These are phyloP conservation scores for Tetraodon nigroviridis DNA, from an alignment of 2,113 vertebrate genomes.

Conservation along the genomic window DNA sequence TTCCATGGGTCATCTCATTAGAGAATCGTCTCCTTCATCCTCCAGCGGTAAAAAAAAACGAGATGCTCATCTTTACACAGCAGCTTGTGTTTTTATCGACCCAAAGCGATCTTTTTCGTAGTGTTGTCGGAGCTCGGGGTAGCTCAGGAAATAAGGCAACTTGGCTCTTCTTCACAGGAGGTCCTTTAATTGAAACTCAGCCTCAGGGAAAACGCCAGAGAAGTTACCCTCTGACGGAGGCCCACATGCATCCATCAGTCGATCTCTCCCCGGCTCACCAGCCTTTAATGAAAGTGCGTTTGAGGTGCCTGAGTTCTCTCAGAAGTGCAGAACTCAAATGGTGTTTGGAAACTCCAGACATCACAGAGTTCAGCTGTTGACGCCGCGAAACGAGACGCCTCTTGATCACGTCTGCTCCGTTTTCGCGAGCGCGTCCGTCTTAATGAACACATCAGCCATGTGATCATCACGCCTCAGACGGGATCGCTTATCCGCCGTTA, in stretches of 20 bases:
- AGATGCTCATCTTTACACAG: background rate
- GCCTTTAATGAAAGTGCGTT: conserved; percentile 22
- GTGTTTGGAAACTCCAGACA: conserved; percentile 20
- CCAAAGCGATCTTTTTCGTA: background rate
- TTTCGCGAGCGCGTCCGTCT: conserved; percentile 23
- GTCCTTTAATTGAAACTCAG: conserved; percentile 5
- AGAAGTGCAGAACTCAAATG: conserved; percentile 8
- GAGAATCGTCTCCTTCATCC: too few species aligned
- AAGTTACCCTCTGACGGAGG: conserved; percentile 8
- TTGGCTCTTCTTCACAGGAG: conserved; percentile 6
- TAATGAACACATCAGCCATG: conserved; percentile 18
- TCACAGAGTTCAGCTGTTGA: conserved; percentile 23
- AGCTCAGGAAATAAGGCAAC: conserved; percentile 17
- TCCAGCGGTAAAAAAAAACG: too few species aligned
- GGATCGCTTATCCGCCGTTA: too few species aligned
- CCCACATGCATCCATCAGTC: conserved; percentile 1
- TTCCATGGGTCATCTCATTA: too few species aligned
- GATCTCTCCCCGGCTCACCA: conserved; percentile 6
- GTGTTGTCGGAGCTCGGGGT: conserved; percentile 12
- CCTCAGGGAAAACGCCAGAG: conserved; percentile 12
- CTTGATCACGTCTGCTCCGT: conserved; percentile 24
- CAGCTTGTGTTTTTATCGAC: conserved; percentile 18
- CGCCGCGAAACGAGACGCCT: conserved; percentile 21
- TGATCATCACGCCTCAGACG: conserved; percentile 8
- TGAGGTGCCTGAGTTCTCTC: conserved; percentile 24